phyloP scores from a whole-genome alignment of 92 coral and sea anemone genomes.

The Palythoa caribaeorum region DNA sequence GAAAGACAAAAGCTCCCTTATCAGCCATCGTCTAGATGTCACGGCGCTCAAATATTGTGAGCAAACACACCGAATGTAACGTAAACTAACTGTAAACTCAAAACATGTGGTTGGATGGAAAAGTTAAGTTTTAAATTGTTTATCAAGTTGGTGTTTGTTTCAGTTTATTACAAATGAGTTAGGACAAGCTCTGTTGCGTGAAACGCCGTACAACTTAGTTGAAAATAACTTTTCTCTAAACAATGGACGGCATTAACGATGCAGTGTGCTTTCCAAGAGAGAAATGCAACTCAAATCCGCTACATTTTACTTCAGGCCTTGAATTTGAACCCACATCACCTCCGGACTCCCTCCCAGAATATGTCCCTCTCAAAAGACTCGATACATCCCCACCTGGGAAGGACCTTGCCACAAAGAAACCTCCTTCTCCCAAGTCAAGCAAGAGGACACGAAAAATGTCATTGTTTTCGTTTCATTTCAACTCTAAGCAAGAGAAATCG shows the following conservation, averaged over 20 bases:
- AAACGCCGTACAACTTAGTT: not conserved
- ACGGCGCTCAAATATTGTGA: not conserved
- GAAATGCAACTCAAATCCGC: conserved; percentile 56
- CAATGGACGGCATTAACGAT: no score
- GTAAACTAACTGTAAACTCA: not conserved
- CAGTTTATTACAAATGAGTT: no score
- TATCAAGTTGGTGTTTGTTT: no score
- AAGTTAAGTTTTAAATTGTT: no score
- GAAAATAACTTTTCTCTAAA: no score
- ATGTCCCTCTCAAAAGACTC: conserved; percentile 45
- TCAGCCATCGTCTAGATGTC: conserved; percentile 20
- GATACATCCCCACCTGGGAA: conserved; percentile 29
- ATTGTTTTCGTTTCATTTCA: conserved; percentile 85
- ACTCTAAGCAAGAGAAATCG: conserved; percentile 64
- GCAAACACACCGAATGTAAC: not conserved
- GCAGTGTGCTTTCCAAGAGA: conserved; percentile 43
- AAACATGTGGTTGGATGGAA: no score
- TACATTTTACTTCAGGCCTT: conserved; percentile 81
- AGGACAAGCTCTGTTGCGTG: not conserved
- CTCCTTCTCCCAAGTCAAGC: conserved; percentile 66
- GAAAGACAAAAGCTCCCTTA: not conserved
- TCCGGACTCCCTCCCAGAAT: conserved; percentile 6
- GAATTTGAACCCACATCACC: conserved; percentile 60
- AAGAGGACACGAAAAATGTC: conserved; percentile 83
- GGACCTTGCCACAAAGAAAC: conserved; percentile 43